A percentile compares a stretch with the other conserved stretches of the same genome.
Conservation (phyloP, 2,113 vertebrate species). For the Canis aureus region DNA sequence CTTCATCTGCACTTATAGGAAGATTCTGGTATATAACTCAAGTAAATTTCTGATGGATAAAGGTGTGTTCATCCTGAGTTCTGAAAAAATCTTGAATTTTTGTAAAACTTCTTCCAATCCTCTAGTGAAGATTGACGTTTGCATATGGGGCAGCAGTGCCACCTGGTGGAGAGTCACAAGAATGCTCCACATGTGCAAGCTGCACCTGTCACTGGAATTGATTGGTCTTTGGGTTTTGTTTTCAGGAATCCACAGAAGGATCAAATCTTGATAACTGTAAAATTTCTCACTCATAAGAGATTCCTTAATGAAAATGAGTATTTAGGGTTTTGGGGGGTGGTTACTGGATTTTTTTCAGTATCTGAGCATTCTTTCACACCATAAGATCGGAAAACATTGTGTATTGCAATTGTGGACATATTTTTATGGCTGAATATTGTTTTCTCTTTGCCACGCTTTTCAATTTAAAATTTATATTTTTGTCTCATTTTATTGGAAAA, state of each 20-base stretch:
- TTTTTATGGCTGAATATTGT: background rate
- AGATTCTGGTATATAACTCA: background rate
- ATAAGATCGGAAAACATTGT: background rate
- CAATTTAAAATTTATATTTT: background rate
- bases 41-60: background rate
- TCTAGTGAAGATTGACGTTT: background rate
- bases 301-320: background rate
- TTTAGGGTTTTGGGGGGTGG: background rate
- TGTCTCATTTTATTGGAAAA: background rate
- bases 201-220: background rate
- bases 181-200: background rate
- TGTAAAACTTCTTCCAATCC: background rate
- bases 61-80: background rate
- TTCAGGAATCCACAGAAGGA: background rate
- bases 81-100: conserved; percentile 1
- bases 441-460: background rate
- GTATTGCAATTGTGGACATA: background rate
- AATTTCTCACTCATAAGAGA: background rate
- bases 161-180: conserved; percentile 73
- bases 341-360: background rate
- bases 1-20: background rate
- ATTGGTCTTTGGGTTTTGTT: background rate
- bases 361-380: background rate
- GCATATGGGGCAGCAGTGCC: conserved; percentile 70
- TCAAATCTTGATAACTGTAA: background rate